Evolutionary conservation across 1,140 invertebrate species (phyloP).

Genomic region (Tetraneura akinire): DNA sequence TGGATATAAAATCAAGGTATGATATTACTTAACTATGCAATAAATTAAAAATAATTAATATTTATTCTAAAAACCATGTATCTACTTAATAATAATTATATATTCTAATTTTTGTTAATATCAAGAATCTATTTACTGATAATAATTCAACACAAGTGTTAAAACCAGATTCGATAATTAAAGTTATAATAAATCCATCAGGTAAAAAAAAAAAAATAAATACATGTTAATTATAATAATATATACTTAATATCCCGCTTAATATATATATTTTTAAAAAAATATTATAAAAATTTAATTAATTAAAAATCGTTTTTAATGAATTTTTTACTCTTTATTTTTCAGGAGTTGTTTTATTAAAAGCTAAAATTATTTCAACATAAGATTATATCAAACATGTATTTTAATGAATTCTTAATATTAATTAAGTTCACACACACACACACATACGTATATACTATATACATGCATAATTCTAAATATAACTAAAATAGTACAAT

Average conservation of each 20-base stretch:
- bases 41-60: too few species aligned
- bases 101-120: not conserved
- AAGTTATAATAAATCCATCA: slow-evolving; percentile 38
- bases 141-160: not conserved
- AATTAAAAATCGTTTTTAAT: slow-evolving; percentile 8
- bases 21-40: too few species aligned
- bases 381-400: not conserved
- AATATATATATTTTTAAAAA: not conserved
- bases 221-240: too few species aligned
- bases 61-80: not conserved
- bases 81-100: not conserved
- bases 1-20: slow-evolving; percentile 83
- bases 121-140: slow-evolving; percentile 2
- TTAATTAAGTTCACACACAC: too few species aligned
- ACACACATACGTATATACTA: too few species aligned
- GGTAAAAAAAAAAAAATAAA: slow-evolving; percentile 28
- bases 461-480: too few species aligned
- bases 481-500: too few species aligned
- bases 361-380: slow-evolving; percentile 18
- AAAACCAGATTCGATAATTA: slow-evolving; percentile 28
- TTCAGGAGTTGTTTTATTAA: slow-evolving; percentile 20
- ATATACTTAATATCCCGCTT: too few species aligned
- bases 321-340: not conserved
- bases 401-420: not conserved
- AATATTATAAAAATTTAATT: not conserved